phyloP scores from a whole-genome alignment of 2,888 invertebrate species.

The Lordiphosa andalusiaca region DNA sequence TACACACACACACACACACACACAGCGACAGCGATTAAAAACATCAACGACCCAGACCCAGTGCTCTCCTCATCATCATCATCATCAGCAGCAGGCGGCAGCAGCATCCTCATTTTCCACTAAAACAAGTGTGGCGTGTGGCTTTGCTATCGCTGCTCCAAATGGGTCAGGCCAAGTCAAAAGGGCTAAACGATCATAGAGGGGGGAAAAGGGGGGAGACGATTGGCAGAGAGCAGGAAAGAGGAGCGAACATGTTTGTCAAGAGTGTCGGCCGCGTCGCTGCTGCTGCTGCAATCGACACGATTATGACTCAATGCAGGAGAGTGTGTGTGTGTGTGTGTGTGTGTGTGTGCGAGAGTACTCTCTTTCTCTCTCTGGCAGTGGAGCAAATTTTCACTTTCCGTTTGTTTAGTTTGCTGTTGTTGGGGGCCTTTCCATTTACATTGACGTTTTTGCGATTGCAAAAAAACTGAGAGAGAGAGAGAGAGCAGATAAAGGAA shows the following conservation, averaged over 20 bases:
- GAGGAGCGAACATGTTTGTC: slow-evolving; percentile 32
- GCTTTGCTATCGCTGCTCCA: slow-evolving; percentile 42
- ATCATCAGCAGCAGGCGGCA: slow-evolving; percentile 25
- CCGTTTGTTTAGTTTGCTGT: slow-evolving; percentile 71
- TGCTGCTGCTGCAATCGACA: slow-evolving; percentile 63
- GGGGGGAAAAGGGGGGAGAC: slow-evolving; percentile 15
- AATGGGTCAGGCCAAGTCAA: slow-evolving; percentile 59
- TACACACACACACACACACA: slow-evolving; percentile 5
- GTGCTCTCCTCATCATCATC: slow-evolving; percentile 46
- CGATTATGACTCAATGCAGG: slow-evolving; percentile 73
- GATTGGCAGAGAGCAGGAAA: slow-evolving; percentile 8
- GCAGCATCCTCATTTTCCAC: slow-evolving; percentile 12
- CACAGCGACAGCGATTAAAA: slow-evolving; percentile 7
- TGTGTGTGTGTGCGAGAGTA: slow-evolving; percentile 24
- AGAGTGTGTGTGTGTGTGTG: slow-evolving; percentile 46
- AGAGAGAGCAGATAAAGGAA: slow-evolving; percentile 59
- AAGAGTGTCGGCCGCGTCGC: slow-evolving; percentile 22
- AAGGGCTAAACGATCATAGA: slow-evolving; percentile 50
- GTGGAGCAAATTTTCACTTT: slow-evolving; percentile 79
- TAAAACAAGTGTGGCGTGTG: slow-evolving; percentile 12
- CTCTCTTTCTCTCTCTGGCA: slow-evolving; percentile 51
- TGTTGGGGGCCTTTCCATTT: slow-evolving; percentile 65
- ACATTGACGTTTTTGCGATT: slow-evolving; percentile 49
- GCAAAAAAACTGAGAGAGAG: slow-evolving; percentile 34
- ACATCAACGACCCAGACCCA: slow-evolving; percentile 65